Base-by-base conservation (phyloP, 2,888 invertebrate genomes). In the Slavum lentiscoides region DNA sequence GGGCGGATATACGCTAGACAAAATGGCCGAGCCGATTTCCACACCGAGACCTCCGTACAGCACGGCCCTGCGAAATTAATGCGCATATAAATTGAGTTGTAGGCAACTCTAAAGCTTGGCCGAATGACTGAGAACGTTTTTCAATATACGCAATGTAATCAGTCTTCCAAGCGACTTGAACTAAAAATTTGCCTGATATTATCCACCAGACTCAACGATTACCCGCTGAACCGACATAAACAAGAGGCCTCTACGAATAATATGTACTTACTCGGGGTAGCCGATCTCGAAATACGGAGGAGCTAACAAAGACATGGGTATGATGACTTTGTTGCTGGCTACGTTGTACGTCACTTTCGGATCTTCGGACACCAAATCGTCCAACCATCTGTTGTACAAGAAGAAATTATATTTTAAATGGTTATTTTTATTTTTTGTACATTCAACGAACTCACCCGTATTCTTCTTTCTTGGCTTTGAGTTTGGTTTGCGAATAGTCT, bases 1-100 rank as follows among this genome's bases (percentile, higher is more conserved):
- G 85, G 87, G 87, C 0, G 88, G 87, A 39, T 88, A 86, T 80
- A 89, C 85, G 49, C 88, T 86, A 13, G 87, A 86, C 4, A 88
- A 84, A 30, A 89, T 85, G 2, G 88, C 88, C 76, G 86, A 84
- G 2, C 88, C 87, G 58, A 90, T 85, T 84, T 88, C 87, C 59
- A 87, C 85, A 17, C 89, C 89, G 37, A 89, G 82, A 72, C 87
- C 85, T 39, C 89, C 89, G 85, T 88, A 89, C 67, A 88, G 84
- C 11, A 89, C 85, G 7, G 89, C 85, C 80, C 88, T 89, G 84
- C n/a, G 85, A 85, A 83, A 83, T 82, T 82, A 15, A 30, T 30
- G 30, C 49, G 49, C 49, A 30, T 30, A 30, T 30, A 30, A 30
- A 30, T 30, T 30, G 30, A 30, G 30, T 30, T 30, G 4, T 30